phyloP scores from a whole-genome alignment of 2,888 invertebrate genomes.

The Tiliacea aurago region DNA sequence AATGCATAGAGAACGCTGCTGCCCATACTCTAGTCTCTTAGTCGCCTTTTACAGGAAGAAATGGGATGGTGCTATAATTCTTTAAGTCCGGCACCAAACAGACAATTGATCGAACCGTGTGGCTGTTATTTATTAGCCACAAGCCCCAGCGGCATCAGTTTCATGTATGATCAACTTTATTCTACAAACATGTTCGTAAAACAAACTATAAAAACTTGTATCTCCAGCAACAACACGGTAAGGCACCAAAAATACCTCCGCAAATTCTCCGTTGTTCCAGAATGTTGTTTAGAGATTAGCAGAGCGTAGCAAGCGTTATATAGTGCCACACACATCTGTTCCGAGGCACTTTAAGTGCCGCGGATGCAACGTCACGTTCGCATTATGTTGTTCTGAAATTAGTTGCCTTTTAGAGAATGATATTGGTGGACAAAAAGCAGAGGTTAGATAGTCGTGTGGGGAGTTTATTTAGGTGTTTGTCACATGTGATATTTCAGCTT shows the following conservation, averaged over 20 bases:
- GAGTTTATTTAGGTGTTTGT: neutral
- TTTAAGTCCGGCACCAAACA: too few species aligned
- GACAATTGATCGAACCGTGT: too few species aligned
- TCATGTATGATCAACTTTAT: neutral
- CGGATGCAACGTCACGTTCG: constrained; percentile 60
- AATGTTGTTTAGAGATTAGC: constrained; percentile 64
- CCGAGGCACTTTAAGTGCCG: constrained; percentile 46
- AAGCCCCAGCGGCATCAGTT: too few species aligned
- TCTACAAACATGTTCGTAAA: neutral
- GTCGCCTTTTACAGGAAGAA: too few species aligned
- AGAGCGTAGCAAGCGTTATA: constrained; percentile 59
- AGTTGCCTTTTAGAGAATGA: constrained; percentile 10
- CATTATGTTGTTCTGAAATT: constrained; percentile 51
- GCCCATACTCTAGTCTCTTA: too few species aligned
- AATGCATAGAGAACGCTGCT: too few species aligned
- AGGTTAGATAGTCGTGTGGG: neutral
- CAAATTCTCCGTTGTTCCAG: constrained; percentile 49
- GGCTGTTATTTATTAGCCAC: too few species aligned
- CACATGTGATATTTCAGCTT: neutral
- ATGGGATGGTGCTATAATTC: too few species aligned
- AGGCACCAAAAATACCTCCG: constrained; percentile 38
- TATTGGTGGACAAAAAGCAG: constrained; percentile 21
- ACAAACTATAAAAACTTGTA: constrained; percentile 2
- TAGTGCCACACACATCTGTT: constrained; percentile 53
- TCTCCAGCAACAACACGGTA: neutral